Conservation (phyloP, 1,140 invertebrate genomes). For the Leptinotarsa defecta region DNA sequence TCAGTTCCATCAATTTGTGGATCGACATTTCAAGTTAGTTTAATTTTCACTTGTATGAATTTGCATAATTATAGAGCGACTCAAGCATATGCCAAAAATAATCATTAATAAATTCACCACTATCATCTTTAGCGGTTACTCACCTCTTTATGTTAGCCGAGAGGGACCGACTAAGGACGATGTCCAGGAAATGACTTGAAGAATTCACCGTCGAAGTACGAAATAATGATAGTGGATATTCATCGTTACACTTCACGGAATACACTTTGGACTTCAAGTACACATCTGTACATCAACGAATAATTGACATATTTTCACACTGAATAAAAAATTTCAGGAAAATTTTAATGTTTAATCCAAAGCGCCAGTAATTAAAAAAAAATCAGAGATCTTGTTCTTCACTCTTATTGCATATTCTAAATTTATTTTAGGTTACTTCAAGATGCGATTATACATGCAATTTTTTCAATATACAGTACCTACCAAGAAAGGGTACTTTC, state of each 20-base stretch:
- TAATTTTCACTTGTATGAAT: neutral
- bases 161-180: neutral
- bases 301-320: no score
- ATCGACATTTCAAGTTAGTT: no score
- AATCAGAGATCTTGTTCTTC: no score
- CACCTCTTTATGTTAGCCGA: neutral
- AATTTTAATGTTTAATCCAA: no score
- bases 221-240: slow-evolving; percentile 1
- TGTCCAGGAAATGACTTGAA: neutral
- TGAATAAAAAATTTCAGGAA: no score
- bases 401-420: no score
- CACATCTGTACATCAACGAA: neutral
- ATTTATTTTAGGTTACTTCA: no score
- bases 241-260: neutral
- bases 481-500: no score
- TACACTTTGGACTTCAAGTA: neutral
- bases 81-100: neutral
- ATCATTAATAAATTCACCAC: slow-evolving; percentile 12
- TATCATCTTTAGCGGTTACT: slow-evolving; percentile 15
- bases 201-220: neutral
- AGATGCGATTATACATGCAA: no score
- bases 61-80: neutral
- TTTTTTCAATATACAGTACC: no score
- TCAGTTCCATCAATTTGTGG: no score
- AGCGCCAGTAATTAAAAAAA: no score